A percentile compares a stretch with the other conserved stretches of the same genome.
Evolutionary conservation across 92 coral and sea anemone genomes (phyloP).

Genomic region (Metridium senile): DNA sequence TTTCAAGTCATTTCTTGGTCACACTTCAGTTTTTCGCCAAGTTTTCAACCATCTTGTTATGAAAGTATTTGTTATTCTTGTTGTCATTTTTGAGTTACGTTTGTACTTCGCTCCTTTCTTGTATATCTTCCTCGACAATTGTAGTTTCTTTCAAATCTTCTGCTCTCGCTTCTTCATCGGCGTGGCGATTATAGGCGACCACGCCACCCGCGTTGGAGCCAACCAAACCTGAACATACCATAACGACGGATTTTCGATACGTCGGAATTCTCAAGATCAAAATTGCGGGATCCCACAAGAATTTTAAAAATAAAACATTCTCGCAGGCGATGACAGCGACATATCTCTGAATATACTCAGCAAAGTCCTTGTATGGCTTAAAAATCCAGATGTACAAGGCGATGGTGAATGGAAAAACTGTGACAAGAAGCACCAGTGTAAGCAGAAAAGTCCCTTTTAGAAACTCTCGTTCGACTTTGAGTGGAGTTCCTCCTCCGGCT

Average conservation of each 20-base stretch:
- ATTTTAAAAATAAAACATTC: constrained; percentile 57
- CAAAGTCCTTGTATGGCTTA: background rate
- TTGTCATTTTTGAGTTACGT: background rate
- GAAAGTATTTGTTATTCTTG: background rate
- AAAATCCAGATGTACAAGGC: constrained; percentile 29
- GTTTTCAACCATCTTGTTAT: background rate
- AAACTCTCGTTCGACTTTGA: constrained; percentile 64
- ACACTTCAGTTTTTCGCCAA: no score
- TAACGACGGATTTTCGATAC: constrained; percentile 66
- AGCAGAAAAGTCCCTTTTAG: constrained; percentile 63
- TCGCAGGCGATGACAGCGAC: constrained; percentile 38
- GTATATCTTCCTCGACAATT: background rate
- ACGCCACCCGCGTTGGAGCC: constrained; percentile 3
- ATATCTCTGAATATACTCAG: constrained; percentile 7
- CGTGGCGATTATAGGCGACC: constrained; percentile 20
- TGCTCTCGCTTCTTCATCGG: constrained; percentile 13
- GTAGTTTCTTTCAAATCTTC: constrained; percentile 6
- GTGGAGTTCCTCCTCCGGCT: constrained; percentile 10
- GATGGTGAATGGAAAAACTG: constrained; percentile 66
- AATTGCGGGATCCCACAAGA: constrained; percentile 71
- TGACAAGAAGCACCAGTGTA: constrained; percentile 54
- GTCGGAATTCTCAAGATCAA: constrained; percentile 62
- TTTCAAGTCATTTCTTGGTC: background rate
- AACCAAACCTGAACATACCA: constrained; percentile 1
- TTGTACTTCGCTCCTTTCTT: background rate